Conservation (phyloP, 1,140 invertebrate genomes). For the Orussus abietinus region DNA sequence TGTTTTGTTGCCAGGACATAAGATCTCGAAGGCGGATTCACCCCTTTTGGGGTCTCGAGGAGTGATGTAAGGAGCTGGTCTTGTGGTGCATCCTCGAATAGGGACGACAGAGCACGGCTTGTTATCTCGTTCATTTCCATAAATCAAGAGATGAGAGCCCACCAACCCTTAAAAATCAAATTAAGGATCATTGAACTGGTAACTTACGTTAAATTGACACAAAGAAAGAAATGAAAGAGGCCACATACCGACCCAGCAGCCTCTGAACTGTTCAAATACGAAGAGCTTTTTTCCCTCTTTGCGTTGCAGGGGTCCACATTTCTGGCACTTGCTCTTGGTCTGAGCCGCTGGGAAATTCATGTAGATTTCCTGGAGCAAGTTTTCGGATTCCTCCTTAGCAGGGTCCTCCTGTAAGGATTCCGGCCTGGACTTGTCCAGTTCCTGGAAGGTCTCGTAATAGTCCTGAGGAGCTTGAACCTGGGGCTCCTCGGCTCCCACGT, state of each 20-base stretch:
- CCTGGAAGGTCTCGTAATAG: constrained; percentile 40
- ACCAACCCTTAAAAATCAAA: constrained; percentile 28
- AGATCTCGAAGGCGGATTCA: constrained; percentile 44
- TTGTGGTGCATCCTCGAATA: constrained; percentile 36
- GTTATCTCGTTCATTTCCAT: constrained; percentile 34
- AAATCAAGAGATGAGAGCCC: constrained; percentile 38
- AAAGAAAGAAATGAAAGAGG: constrained; percentile 3
- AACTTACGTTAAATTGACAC: constrained; percentile 1
- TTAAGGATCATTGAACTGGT: constrained; percentile 1
- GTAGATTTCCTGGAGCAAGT: constrained; percentile 25
- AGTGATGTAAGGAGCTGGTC: constrained; percentile 29
- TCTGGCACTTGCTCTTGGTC: constrained; percentile 25
- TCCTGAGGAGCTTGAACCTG: constrained; percentile 23
- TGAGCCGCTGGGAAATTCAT: constrained; percentile 28
- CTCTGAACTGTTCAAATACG: constrained; percentile 29
- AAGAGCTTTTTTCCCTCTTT: constrained; percentile 32
- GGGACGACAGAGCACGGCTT: constrained; percentile 30
- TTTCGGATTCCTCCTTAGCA: neutral
- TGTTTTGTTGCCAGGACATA: constrained; percentile 28
- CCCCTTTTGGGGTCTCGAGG: constrained; percentile 32
- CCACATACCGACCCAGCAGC: constrained; percentile 39
- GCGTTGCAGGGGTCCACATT: constrained; percentile 31
- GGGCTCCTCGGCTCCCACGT: constrained; percentile 26
- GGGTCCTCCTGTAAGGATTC: neutral
- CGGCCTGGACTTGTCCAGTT: constrained; percentile 5